Evolutionary conservation across 2,888 invertebrate species (phyloP).

Genomic region (Mactromeris polynyma): DNA sequence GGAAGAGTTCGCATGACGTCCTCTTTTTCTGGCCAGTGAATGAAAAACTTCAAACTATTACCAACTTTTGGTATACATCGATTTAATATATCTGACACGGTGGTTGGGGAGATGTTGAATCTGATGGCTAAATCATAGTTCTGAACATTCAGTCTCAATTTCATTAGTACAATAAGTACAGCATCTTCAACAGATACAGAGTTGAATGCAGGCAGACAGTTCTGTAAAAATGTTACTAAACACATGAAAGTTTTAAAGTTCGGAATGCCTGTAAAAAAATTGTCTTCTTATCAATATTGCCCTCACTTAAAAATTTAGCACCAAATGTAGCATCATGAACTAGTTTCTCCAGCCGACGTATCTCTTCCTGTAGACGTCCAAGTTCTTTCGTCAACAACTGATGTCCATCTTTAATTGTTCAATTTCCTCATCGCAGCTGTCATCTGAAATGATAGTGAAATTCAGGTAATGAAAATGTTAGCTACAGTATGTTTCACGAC

Average conservation of each 20-base stretch:
- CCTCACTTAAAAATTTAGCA: not conserved
- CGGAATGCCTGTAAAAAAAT: conserved; percentile 17
- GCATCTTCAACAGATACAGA: not conserved
- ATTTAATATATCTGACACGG: conserved; percentile 47
- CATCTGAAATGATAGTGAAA: no score
- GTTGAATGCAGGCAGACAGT: conserved; percentile 1
- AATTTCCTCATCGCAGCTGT: no score
- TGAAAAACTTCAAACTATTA: conserved; percentile 33
- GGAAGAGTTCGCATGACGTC: conserved; percentile 44
- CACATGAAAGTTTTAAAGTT: conserved; percentile 1
- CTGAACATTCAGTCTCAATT: conserved; percentile 16
- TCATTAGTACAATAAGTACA: conserved; percentile 16
- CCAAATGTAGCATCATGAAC: not conserved
- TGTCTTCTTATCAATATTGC: not conserved
- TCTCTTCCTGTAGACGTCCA: not conserved
- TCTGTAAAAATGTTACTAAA: not conserved
- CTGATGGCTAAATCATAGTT: conserved; percentile 45
- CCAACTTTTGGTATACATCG: conserved; percentile 37
- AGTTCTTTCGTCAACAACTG: not conserved
- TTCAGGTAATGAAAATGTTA: no score
- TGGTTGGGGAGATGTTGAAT: conserved; percentile 29
- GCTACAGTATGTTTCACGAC: no score
- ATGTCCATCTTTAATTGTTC: no score
- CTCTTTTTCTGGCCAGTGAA: conserved; percentile 63
- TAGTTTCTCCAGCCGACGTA: not conserved